A percentile compares a stretch with the other conserved stretches of the same genome.
Conservation (phyloP, 2,888 invertebrate species). For the Camponotus fellah region DNA sequence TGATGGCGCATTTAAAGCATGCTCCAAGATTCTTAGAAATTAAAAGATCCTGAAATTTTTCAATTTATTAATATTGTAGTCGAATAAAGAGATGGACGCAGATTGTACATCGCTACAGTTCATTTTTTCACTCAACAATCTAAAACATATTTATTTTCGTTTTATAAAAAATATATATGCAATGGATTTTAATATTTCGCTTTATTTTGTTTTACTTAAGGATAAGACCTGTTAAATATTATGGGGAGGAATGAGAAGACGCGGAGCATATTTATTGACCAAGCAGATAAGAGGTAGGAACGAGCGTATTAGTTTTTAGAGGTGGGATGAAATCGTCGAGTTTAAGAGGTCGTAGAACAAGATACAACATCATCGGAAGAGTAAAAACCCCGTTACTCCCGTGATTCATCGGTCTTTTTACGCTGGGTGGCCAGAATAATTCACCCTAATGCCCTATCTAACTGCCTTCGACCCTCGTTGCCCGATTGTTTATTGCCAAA, state of each 20-base stretch:
- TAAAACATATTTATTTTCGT: not conserved
- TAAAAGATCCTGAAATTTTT: not conserved
- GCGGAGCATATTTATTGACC: not conserved
- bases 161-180: not conserved
- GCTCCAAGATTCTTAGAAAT: constrained; percentile 6
- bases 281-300: not conserved
- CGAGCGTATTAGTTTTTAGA: constrained; percentile 40
- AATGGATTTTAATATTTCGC: not conserved
- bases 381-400: constrained; percentile 78
- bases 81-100: not conserved
- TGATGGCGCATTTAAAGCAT: constrained; percentile 21
- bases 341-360: constrained; percentile 75
- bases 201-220: not conserved
- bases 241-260: not conserved
- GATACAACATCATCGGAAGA: constrained; percentile 71
- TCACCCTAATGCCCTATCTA: constrained; percentile 85
- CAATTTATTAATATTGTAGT: not conserved
- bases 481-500: constrained; percentile 82
- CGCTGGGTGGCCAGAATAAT: constrained; percentile 83
- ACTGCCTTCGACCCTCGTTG: constrained; percentile 80
- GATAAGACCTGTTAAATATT: not conserved
- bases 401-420: constrained; percentile 84
- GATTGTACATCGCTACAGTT: not conserved
- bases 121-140: not conserved
- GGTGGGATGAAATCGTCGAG: constrained; percentile 56